Base-by-base conservation (phyloP, 2,113 vertebrate genomes). In the Myrmecophaga tridactyla region DNA sequence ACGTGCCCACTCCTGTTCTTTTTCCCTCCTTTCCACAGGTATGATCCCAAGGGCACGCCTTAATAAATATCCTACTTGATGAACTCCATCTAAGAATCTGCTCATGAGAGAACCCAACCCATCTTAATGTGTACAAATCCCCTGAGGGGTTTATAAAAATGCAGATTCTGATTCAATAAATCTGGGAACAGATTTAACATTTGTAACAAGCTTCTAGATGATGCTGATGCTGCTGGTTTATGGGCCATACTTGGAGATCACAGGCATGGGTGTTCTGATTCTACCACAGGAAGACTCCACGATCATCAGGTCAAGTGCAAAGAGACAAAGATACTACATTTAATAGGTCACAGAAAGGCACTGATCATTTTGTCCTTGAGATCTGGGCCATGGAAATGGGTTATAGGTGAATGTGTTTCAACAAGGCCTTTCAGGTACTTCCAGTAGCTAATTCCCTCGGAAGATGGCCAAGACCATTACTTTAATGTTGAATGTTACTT, bases 371-470 rank as follows among this genome's bases (percentile, higher is more conserved):
- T 17, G 93, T 77, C 73, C 94, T 96, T 89, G 95, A 97, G 95
- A 96, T 94, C 73, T 60, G 86, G 95, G 95, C 78, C 86, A 96
- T 8, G 58, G 60, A 96, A 94, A 75, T 94, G 69, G 91, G 84
- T 94, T 58, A 73, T 29, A 83, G 89, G 95, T 95, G 82, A 94
- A 58, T 48, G 41, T 91, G 77, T 80, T 94, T 86, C 81, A 69
- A n/a, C 56, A 56, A 75, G 17, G 78, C 21, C 81, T 94, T 83
- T 90, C 69, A 84, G 95, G 51, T 82, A 48, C 72, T 75, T 62
- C 41, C 21, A 73, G 92, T 6, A 76, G 92, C 43, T 90, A 67
- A 96, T 73, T n/a, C 90, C n/a, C 36, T 69, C 48, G 94, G 94
- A 46, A 18, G 1, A 29, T 29, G 23, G 43, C 92, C 95, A 93